A percentile compares a stretch with the other conserved stretches of the same genome.
Evolutionary conservation across 2,888 invertebrate species (phyloP).

Genomic region (Tryphoninae sp.): DNA sequence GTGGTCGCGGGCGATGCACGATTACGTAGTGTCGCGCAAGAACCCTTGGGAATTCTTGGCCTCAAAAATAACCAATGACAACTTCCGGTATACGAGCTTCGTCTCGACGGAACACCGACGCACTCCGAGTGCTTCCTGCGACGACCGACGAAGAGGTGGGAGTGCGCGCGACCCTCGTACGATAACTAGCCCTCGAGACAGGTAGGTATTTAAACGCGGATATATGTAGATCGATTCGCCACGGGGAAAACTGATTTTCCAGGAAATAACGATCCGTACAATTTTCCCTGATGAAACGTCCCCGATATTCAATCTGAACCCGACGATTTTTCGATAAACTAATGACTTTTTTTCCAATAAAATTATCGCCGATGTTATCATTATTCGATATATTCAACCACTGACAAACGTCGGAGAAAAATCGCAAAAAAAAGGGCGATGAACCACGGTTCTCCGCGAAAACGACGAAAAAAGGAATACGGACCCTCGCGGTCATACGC

Average conservation of each 20-base stretch:
- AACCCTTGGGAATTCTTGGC: constrained; percentile 65
- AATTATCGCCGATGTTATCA: too few relatives aligned
- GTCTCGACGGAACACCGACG: neutral
- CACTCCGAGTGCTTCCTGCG: neutral
- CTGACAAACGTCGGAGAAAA: neutral
- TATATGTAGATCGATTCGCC: too few relatives aligned
- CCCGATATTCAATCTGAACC: too few relatives aligned
- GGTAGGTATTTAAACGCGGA: neutral
- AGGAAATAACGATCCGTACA: too few relatives aligned
- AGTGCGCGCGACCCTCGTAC: neutral
- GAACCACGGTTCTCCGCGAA: neutral
- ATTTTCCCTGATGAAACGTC: too few relatives aligned
- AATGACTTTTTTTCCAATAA: too few relatives aligned
- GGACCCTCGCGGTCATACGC: constrained; percentile 1
- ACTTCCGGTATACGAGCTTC: neutral
- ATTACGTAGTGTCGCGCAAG: constrained; percentile 71
- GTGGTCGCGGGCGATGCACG: constrained; percentile 70
- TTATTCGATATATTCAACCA: neutral
- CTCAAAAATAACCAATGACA: constrained; percentile 71
- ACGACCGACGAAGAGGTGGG: neutral
- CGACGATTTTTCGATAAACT: too few relatives aligned
- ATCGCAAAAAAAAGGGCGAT: neutral
- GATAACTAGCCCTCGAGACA: neutral
- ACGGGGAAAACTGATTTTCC: too few relatives aligned
- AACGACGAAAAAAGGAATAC: neutral